A percentile compares a stretch with the other conserved stretches of the same genome.
Evolutionary conservation across 1,140 invertebrate genomes (phyloP).

Genomic region (Theocolax elegans): DNA sequence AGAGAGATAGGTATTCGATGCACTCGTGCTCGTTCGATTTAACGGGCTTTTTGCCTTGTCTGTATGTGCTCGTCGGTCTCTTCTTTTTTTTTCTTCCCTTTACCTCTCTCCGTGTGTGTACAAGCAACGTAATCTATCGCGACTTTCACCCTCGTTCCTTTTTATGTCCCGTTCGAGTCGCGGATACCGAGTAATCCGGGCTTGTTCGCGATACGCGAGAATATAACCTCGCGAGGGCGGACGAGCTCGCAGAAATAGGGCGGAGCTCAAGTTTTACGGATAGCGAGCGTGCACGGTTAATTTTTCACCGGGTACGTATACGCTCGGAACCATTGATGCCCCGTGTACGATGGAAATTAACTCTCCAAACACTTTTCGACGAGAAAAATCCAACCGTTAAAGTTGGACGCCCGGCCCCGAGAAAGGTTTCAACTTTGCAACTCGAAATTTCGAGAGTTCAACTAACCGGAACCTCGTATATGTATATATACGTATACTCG

Average conservation of each 20-base stretch:
- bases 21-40: slow-evolving; percentile 45
- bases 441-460: no score
- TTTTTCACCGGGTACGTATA: neutral
- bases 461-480: no score
- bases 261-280: neutral
- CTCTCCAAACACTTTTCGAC: no score
- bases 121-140: neutral
- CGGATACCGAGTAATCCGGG: neutral
- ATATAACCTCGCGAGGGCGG: no score
- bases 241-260: neutral
- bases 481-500: no score
- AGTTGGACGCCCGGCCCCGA: no score
- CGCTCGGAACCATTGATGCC: neutral
- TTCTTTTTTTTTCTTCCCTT: no score
- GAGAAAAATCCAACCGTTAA: no score
- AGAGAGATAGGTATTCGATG: slow-evolving; percentile 46
- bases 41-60: slow-evolving; percentile 34
- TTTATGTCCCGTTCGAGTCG: neutral
- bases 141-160: neutral
- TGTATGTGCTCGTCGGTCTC: no score
- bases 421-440: no score
- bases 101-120: neutral
- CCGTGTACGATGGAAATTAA: slow-evolving; percentile 9
- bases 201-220: neutral
- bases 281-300: neutral